Percentiles rank a stretch among this genome's conserved stretches.
phyloP scores from a whole-genome alignment of 2,113 vertebrate species.

The Jacana jacana region DNA sequence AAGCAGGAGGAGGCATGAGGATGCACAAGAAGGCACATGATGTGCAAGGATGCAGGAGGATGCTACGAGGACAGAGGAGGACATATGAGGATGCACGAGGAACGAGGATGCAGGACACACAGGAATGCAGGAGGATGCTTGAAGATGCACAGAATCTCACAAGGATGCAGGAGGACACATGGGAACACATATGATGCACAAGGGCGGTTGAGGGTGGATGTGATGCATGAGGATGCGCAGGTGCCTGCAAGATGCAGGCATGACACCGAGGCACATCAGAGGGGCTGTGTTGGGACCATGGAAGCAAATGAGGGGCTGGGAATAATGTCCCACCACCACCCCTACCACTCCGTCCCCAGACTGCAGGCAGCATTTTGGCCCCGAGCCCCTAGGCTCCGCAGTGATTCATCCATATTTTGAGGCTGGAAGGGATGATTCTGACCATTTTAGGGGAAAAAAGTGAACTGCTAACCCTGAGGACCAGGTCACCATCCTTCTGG shows the following conservation, averaged over 20 bases:
- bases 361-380: not conserved
- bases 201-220: no score
- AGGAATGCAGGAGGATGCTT: no score
- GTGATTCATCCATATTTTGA: not conserved
- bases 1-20: not conserved
- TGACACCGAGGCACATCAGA: not conserved
- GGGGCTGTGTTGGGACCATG: rapidly evolving
- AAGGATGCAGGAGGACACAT: not conserved
- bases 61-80: no score
- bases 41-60: not conserved
- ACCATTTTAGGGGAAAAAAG: not conserved
- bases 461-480: not conserved
- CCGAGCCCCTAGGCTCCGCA: not conserved
- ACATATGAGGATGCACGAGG: not conserved
- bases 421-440: not conserved
- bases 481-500: not conserved
- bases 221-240: not conserved
- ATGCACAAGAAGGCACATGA: no score
- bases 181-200: not conserved
- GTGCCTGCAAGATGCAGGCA: rapidly evolving
- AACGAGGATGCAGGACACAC: not conserved
- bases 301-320: not conserved
- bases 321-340: not conserved
- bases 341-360: not conserved
- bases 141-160: not conserved